Percentiles rank a stretch among this genome's conserved stretches.
These are phyloP conservation scores for Ophion slaviceki DNA, from an alignment of 2,888 invertebrate genomes.

Conservation along the genomic window DNA sequence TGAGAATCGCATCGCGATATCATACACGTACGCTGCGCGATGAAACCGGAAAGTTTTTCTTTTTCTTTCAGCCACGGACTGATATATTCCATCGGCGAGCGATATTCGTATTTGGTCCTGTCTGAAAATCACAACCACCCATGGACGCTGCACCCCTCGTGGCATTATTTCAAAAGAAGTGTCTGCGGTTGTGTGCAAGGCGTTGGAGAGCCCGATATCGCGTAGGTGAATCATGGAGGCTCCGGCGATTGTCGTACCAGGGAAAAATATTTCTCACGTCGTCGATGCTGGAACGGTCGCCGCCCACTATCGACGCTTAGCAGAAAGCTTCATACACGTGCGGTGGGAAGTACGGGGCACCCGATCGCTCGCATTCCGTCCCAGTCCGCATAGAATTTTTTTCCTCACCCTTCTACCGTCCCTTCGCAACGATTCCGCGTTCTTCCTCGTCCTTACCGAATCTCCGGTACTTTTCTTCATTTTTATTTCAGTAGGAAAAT, in stretches of 20 bases:
- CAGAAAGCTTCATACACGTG: conserved; percentile 50
- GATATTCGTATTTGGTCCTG: conserved; percentile 19
- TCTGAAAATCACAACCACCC: conserved; percentile 44
- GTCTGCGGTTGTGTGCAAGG: conserved; percentile 66
- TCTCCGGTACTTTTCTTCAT: conserved; percentile 65
- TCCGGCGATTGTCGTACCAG: conserved; percentile 64
- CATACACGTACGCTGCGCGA: no score
- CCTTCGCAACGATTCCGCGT: conserved; percentile 68
- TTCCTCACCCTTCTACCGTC: conserved; percentile 63
- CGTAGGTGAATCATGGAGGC: conserved; percentile 45
- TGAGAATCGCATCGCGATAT: background rate
- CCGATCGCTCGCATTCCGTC: conserved; percentile 37
- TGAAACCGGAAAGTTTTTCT: background rate
- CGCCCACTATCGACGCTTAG: conserved; percentile 71
- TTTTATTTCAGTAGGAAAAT: conserved; percentile 64
- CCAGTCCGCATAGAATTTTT: conserved; percentile 16
- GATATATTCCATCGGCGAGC: conserved; percentile 39
- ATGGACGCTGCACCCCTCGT: conserved; percentile 58
- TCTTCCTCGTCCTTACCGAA: conserved; percentile 60
- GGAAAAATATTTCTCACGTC: conserved; percentile 82
- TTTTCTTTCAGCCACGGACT: background rate
- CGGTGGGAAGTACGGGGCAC: conserved; percentile 34
- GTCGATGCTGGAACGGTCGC: conserved; percentile 68
- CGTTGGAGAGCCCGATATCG: conserved; percentile 60
- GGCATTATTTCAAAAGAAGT: conserved; percentile 75